These are phyloP conservation scores for Pteruthius melanotis DNA, from an alignment of 2,113 vertebrate species.

Conservation along the genomic window DNA sequence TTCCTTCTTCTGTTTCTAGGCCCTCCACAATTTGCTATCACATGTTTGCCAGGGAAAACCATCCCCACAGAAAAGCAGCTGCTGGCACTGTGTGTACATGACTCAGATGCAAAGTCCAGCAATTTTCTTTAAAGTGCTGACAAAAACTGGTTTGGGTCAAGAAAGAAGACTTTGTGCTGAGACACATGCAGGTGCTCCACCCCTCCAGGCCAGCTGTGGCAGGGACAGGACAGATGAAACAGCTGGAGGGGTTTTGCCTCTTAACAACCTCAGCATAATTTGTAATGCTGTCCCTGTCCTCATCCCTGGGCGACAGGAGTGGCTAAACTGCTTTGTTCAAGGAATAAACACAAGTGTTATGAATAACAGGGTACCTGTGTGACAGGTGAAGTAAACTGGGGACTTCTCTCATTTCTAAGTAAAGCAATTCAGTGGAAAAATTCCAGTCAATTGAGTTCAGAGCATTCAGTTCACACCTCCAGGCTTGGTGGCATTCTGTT, in stretches of 20 bases:
- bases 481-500: not conserved
- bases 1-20: not conserved
- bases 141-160: not conserved
- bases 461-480: not conserved
- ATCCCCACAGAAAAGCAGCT: not conserved
- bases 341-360: not conserved
- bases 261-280: not conserved
- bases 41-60: not conserved
- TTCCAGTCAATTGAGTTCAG: not conserved
- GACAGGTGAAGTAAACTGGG: not conserved
- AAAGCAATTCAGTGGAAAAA: not conserved
- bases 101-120: not conserved
- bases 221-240: not conserved
- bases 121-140: not conserved
- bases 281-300: not conserved
- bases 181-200: not conserved
- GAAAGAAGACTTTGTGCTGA: not conserved
- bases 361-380: not conserved
- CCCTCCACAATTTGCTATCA: not conserved
- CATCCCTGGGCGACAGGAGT: not conserved
- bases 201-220: not conserved
- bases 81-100: not conserved
- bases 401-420: not conserved
- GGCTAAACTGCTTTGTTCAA: not conserved
- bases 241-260: not conserved